Base-by-base conservation (phyloP, 1,140 invertebrate species). In the Sitophilus oryzae region DNA sequence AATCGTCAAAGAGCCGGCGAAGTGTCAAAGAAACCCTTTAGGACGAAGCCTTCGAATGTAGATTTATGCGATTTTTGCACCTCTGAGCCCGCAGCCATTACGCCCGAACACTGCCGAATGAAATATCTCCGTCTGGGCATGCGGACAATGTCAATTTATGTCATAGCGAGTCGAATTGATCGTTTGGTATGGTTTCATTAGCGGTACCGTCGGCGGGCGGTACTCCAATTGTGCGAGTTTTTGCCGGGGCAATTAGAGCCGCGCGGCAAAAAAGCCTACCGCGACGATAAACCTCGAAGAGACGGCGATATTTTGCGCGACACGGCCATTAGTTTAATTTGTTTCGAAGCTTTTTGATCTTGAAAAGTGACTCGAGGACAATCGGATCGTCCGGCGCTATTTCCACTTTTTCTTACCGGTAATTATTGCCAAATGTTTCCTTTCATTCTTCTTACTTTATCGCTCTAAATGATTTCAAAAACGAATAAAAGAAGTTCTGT, bases 151-250 rank as follows among this genome's bases (percentile, higher is more conserved):
- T n/a, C 43, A 45, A 45, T 45, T 45, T 21, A 45, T 14, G 43
- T 45, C 43, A 45, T 45, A 45, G 15, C 21, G 8, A n/a, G 11
- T 23, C n/a, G n/a, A 45, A 45, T 45, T 45, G 23, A 45, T 45
- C 22, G 43, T 45, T 45, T 30, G 43, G 43, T 45, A 45, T 45
- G 43, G 43, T 45, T 45, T 45, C 43, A 45, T 45, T 45, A 45
- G 43, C 22, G 4, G 43, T 25, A 30, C 21, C 43, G 15, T 45
- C 22, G 22, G 19, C 30, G 21, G 30, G 43, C 11, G 43, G 3
- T 23, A 9, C 43, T n/a, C n/a, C n/a, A 30, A 45, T 45, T 45
- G 43, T 30, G 22, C 43, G 30, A 45, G 21, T 45, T 45, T 45
- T 45, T 45, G 22, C 15, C n/a, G 6, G 3, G 5, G 22, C 22